These are phyloP conservation scores for Steinernema khuongi DNA, from an alignment of 1,140 invertebrate species.

Conservation along the genomic window DNA sequence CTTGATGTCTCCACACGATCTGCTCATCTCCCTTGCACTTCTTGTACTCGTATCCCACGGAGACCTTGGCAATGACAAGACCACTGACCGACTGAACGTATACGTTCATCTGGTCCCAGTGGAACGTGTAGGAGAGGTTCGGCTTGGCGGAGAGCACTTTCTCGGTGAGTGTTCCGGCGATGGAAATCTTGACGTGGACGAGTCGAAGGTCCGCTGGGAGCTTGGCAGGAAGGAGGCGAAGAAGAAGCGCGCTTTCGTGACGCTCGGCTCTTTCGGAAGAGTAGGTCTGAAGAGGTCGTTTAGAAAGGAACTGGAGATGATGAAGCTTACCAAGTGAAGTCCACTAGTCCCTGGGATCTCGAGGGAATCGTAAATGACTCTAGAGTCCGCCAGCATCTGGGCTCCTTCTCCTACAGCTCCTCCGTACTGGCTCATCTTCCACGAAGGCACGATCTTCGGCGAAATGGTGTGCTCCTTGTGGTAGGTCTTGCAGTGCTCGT, in stretches of 20 bases:
- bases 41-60: conserved; percentile 88
- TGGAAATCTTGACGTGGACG: conserved; percentile 64
- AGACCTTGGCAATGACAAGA: conserved; percentile 65
- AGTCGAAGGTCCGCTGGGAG: conserved; percentile 40
- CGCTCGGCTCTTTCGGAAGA: conserved; percentile 28
- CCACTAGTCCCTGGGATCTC: conserved; percentile 35
- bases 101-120: conserved; percentile 93
- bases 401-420: conserved; percentile 20
- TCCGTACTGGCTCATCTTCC: conserved; percentile 19
- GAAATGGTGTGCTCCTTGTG: not conserved
- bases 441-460: conserved; percentile 23
- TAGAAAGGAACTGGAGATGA: not conserved
- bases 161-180: conserved; percentile 82
- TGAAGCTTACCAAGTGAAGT: conserved; percentile 20
- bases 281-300: conserved; percentile 23
- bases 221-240: conserved; percentile 26
- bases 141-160: conserved; percentile 90
- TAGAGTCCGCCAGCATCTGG: conserved; percentile 30
- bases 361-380: conserved; percentile 22
- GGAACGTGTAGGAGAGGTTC: conserved; percentile 84
- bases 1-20: conserved; percentile 58
- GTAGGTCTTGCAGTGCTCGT: not conserved
- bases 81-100: conserved; percentile 86
- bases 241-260: conserved; percentile 25
- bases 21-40: conserved; percentile 68